phyloP scores from a whole-genome alignment of 2,797 vertebrate species.

The Avahi laniger region DNA sequence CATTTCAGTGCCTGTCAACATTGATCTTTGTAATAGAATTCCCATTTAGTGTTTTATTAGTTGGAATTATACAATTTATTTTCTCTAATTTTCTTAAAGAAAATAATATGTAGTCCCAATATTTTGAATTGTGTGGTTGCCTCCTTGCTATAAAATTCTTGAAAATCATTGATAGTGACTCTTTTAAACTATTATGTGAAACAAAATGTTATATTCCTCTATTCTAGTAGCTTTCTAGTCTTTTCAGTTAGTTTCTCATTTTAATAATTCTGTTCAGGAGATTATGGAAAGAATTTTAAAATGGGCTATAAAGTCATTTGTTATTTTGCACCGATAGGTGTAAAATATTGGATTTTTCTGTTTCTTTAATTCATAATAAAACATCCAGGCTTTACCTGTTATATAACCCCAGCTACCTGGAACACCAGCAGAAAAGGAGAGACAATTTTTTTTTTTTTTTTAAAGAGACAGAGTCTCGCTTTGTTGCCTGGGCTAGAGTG shows the following conservation, averaged over 20 bases:
- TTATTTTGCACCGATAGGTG: not conserved
- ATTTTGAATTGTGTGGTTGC: not conserved
- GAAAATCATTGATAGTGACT: not conserved
- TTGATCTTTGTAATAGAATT: not conserved
- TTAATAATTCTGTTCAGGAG: not conserved
- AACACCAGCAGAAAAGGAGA: not conserved
- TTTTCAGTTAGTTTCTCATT: conserved; percentile 27
- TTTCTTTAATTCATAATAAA: conserved; percentile 30
- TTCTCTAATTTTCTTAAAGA: not conserved
- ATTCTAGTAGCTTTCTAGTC: not conserved
- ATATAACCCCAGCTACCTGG: not conserved
- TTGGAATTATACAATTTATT: not conserved
- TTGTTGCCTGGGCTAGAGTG: no score
- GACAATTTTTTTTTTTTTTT: not conserved
- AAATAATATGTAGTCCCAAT: not conserved
- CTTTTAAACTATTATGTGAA: not conserved
- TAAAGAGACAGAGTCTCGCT: no score
- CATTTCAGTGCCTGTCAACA: not conserved
- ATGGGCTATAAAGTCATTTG: conserved; percentile 10
- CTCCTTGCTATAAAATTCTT: not conserved
- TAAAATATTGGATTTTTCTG: conserved; percentile 20
- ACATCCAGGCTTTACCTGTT: not conserved
- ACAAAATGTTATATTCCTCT: not conserved
- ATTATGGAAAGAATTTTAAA: conserved; percentile 22
- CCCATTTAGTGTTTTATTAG: not conserved